Base-by-base conservation (phyloP, 2,888 invertebrate species). In the Tipula helvola region DNA sequence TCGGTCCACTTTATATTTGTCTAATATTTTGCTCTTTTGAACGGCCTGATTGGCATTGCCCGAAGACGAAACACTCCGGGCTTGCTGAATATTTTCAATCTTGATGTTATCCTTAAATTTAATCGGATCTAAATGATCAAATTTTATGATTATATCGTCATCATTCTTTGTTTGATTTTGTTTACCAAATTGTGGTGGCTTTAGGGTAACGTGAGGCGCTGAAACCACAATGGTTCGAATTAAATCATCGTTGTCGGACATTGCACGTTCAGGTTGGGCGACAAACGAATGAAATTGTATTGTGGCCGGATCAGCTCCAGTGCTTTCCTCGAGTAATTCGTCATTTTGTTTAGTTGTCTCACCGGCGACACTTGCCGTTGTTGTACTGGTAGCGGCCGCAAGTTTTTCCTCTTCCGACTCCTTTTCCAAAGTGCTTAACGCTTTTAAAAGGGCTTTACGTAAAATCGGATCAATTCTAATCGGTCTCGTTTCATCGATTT, bases 341-440 rank as follows among this genome's bases (percentile, higher is more conserved):
- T 92, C 92, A 8, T 88, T 89, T 44, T 87, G 28, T n/a, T 52
- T 88, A 1, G 71, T 86, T 36, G 83, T 86, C 10, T 89, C 86
- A 7, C 52, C 42, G 10, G 39, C 57, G 13, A 92, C 91, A 41
- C 91, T 90, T 41, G 90, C 88, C 18, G 88, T 86, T 85, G 89
- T 89, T 85, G 90, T 89, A 71, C 28, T 71, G 0, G 71, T 28
- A 10, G 4, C 83, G 16, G 93, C 93, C 16, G 85, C 47, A 13
- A 57, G 13, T 88, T 89, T 89, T 0, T 88, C 88, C 28, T 93
- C 93, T 18, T 91, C 90, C 86, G 92, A 93, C 88, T 94, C 94
- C 88, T 94, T 93, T 91, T 96, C 96, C 86, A 96, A 91, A 89
- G 96, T 96, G 86, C 94, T 95, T 4, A 97, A 92, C 12, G 96